These are phyloP conservation scores for Tetrax tetrax DNA, from an alignment of 2,113 vertebrate genomes.

Conservation along the genomic window DNA sequence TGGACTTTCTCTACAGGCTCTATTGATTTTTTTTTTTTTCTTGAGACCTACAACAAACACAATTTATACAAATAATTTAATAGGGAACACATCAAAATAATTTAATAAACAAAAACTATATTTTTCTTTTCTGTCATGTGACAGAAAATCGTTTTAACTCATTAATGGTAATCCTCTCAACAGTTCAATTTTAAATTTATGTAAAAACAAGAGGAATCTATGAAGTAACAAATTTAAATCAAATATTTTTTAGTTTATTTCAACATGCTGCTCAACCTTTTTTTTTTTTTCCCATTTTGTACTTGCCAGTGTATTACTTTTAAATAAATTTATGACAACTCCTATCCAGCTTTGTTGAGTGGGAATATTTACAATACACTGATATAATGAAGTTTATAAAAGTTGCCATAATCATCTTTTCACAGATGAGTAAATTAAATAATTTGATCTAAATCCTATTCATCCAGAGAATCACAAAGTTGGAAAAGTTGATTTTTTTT, in stretches of 20 bases:
- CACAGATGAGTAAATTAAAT: neutral
- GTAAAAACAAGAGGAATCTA: conserved; percentile 25
- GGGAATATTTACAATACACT: neutral
- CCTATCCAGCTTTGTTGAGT: neutral
- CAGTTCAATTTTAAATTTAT: conserved; percentile 26
- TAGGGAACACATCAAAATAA: conserved; percentile 36
- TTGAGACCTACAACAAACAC: conserved; percentile 25
- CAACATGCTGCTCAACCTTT: neutral
- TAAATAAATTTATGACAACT: neutral
- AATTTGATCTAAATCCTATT: neutral
- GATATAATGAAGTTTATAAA: neutral
- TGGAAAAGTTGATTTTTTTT: neutral
- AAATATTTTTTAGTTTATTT: neutral
- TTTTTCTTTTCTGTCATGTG: conserved; percentile 7
- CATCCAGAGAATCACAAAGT: neutral
- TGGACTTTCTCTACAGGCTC: conserved; percentile 26
- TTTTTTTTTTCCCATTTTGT: neutral
- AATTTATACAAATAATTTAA: conserved; percentile 55
- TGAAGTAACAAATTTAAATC: neutral
- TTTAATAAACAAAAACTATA: conserved; percentile 56
- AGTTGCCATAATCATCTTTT: neutral
- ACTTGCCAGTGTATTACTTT: neutral
- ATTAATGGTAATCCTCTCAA: conserved; percentile 16
- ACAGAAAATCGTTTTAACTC: conserved; percentile 51
- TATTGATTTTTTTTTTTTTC: conserved; percentile 39